Conservation (phyloP, 2,113 vertebrate species). For the Machaerirhynchus nigripectus region DNA sequence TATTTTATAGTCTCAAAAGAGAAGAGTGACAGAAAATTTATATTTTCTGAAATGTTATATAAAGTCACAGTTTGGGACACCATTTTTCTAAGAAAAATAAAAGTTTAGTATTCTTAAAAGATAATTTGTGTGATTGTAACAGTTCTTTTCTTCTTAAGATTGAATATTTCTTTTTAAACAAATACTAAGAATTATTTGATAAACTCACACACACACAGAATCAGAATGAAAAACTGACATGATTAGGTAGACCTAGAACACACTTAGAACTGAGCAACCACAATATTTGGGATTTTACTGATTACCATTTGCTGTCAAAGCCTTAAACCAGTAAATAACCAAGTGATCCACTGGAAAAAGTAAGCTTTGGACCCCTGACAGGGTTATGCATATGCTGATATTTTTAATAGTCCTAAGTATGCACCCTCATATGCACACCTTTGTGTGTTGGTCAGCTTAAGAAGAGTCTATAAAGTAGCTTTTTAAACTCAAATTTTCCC, state of each 20-base stretch:
- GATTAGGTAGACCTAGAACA: not conserved
- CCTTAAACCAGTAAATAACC: not conserved
- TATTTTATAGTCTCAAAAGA: not conserved
- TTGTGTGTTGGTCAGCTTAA: not conserved
- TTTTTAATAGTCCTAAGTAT: accelerated
- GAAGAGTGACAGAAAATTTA: not conserved
- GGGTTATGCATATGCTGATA: not conserved
- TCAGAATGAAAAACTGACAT: not conserved
- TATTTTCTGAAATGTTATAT: not conserved
- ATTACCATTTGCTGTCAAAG: not conserved
- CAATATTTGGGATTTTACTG: not conserved
- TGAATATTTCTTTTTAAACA: not conserved
- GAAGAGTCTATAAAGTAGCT: not conserved
- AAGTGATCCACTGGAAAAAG: not conserved
- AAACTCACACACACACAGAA: not conserved
- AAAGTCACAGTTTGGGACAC: not conserved
- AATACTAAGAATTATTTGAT: not conserved
- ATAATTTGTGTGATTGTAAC: not conserved
- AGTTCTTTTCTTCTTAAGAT: not conserved
- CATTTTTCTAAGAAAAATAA: not conserved
- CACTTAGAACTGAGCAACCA: not conserved
- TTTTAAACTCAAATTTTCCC: not conserved
- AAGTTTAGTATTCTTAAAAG: not conserved
- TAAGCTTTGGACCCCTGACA: not conserved
- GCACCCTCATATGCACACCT: not conserved